Evolutionary conservation across 2,888 invertebrate genomes (phyloP).

Genomic region (Gryllus longicercus): DNA sequence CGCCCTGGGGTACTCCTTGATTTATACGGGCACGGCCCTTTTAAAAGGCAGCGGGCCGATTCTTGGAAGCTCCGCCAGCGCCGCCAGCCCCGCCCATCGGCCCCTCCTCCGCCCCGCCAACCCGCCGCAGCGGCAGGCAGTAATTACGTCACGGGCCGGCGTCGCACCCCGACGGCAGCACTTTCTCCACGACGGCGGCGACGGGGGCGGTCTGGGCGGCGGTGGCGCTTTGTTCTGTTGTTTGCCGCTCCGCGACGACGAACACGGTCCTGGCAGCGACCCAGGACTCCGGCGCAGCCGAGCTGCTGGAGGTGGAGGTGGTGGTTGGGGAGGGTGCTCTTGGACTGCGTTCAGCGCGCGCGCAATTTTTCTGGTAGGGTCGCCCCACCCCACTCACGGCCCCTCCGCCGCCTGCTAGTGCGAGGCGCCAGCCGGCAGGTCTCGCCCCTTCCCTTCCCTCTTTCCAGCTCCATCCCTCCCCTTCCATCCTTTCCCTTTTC

Average conservation of each 20-base stretch:
- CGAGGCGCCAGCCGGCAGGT: too few species aligned
- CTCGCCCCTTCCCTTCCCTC: too few species aligned
- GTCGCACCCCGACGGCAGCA: not conserved
- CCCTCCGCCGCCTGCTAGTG: too few species aligned
- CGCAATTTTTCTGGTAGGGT: too few species aligned
- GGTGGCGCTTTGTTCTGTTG: slow-evolving; percentile 8
- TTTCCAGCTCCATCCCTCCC: too few species aligned
- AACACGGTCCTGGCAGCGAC: not conserved
- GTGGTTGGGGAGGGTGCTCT: not conserved
- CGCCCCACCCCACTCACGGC: too few species aligned
- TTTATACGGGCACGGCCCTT: not conserved
- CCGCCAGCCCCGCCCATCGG: not conserved
- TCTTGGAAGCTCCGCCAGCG: not conserved
- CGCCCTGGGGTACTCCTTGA: not conserved
- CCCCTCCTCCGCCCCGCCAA: not conserved
- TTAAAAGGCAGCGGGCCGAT: slow-evolving; percentile 7
- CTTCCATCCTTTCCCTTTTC: too few species aligned
- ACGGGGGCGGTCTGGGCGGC: not conserved
- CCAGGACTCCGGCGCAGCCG: not conserved
- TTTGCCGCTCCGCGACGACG: not conserved
- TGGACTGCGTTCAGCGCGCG: too few species aligned
- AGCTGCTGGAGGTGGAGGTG: not conserved
- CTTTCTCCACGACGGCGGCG: not conserved
- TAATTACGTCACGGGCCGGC: not conserved
- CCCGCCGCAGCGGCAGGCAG: not conserved